Conservation (phyloP, 2,888 invertebrate genomes). For the Bombylius discolor region DNA sequence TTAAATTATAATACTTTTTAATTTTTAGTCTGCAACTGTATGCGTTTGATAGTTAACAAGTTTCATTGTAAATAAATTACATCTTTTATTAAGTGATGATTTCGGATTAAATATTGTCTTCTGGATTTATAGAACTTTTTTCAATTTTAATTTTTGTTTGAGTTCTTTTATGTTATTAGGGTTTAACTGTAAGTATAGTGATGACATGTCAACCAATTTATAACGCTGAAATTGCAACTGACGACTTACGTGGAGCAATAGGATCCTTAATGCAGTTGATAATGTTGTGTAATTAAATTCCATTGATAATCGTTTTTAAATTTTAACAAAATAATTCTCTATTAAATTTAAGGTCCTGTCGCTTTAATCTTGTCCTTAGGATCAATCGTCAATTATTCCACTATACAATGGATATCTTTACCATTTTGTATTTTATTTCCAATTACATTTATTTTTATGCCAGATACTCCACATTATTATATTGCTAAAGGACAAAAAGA, state of each 20-base stretch:
- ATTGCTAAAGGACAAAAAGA: constrained; percentile 41
- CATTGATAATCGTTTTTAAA: too few relatives aligned
- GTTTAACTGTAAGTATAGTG: too few relatives aligned
- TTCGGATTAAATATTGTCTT: not conserved
- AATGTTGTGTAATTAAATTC: too few relatives aligned
- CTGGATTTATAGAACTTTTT: not conserved
- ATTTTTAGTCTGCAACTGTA: not conserved
- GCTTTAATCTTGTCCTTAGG: too few relatives aligned
- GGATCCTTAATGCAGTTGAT: constrained; percentile 23
- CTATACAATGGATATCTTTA: constrained; percentile 46
- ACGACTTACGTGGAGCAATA: not conserved
- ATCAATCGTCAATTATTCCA: too few relatives aligned
- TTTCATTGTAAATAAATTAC: not conserved
- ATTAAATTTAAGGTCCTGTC: too few relatives aligned
- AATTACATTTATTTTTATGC: constrained; percentile 47
- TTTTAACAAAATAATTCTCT: too few relatives aligned
- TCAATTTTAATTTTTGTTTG: not conserved
- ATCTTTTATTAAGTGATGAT: not conserved
- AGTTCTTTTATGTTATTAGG: too few relatives aligned
- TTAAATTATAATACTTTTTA: too few relatives aligned
- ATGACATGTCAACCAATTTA: too few relatives aligned
- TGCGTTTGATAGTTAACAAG: not conserved
- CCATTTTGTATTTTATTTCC: constrained; percentile 33
- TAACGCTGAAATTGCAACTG: constrained; percentile 1
- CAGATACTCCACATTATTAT: constrained; percentile 59